These are phyloP conservation scores for Dichetophora obliterata DNA, from an alignment of 2,888 invertebrate species.

Conservation along the genomic window DNA sequence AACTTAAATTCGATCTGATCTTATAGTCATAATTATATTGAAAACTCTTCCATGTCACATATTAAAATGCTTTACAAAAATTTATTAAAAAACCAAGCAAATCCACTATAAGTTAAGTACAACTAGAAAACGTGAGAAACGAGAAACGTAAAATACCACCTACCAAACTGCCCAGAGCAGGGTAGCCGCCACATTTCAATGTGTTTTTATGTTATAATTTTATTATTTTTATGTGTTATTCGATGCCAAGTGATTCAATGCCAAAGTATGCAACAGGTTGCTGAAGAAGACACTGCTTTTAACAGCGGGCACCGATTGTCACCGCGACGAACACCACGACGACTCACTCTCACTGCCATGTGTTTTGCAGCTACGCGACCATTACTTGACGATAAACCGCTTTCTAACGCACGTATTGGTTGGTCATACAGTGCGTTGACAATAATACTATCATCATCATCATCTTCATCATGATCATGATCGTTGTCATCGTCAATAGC, in stretches of 20 bases:
- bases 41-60: too few species aligned
- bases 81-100: too few species aligned
- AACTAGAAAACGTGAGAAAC: too few species aligned
- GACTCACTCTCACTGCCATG: not conserved
- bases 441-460: not conserved
- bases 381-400: slow-evolving; percentile 20
- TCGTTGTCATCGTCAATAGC: not conserved
- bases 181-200: not conserved
- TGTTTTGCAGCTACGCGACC: not conserved
- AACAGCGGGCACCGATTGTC: not conserved
- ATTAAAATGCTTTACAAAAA: too few species aligned
- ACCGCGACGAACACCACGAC: too few species aligned
- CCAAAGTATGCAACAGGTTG: not conserved
- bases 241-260: not conserved
- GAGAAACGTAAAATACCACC: too few species aligned
- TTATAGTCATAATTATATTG: too few species aligned
- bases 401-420: slow-evolving; percentile 23
- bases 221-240: not conserved
- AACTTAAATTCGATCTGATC: too few species aligned
- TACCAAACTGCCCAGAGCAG: not conserved
- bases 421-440: not conserved
- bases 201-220: slow-evolving; percentile 13
- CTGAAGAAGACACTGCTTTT: not conserved
- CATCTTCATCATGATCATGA: too few species aligned
- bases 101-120: too few species aligned